Percentiles rank a stretch among this genome's conserved stretches.
Conservation (phyloP, 2,888 invertebrate genomes). For the Barypeithes pellucidus region DNA sequence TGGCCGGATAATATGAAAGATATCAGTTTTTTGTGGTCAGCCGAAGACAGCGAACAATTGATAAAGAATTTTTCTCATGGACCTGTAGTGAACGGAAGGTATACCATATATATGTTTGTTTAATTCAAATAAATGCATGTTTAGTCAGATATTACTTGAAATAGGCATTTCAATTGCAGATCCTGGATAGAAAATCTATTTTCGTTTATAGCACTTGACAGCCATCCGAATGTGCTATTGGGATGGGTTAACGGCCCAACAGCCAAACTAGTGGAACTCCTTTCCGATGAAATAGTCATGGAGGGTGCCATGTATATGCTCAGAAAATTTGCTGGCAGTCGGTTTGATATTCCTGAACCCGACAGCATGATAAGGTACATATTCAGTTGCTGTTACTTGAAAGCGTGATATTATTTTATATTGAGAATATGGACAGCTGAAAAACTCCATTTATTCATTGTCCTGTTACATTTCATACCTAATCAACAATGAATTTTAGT, state of each 20-base stretch:
- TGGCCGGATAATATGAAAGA: slow-evolving; percentile 75
- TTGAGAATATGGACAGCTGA: too few relatives aligned
- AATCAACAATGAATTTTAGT: too few relatives aligned
- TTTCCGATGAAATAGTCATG: slow-evolving; percentile 73
- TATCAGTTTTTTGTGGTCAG: slow-evolving; percentile 75
- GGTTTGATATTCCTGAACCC: slow-evolving; percentile 72
- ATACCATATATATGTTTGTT: background rate
- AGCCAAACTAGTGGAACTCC: slow-evolving; percentile 76
- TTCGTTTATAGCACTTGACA: slow-evolving; percentile 78
- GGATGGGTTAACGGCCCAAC: slow-evolving; percentile 81
- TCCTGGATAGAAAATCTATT: slow-evolving; percentile 80
- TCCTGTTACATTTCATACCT: too few relatives aligned
- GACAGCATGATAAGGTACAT: slow-evolving; percentile 64
- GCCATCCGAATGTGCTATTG: slow-evolving; percentile 76
- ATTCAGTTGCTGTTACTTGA: too few relatives aligned
- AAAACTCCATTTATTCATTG: too few relatives aligned
- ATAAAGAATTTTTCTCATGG: slow-evolving; percentile 62
- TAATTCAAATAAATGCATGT: background rate
- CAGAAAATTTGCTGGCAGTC: slow-evolving; percentile 72
- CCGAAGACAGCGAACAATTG: slow-evolving; percentile 69
- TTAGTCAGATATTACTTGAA: background rate
- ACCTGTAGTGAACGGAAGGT: slow-evolving; percentile 57
- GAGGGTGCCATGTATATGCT: slow-evolving; percentile 73
- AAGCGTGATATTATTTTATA: too few relatives aligned
- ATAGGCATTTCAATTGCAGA: slow-evolving; percentile 35